phyloP scores from a whole-genome alignment of 2,797 vertebrate genomes.

The Zalophus californianus region DNA sequence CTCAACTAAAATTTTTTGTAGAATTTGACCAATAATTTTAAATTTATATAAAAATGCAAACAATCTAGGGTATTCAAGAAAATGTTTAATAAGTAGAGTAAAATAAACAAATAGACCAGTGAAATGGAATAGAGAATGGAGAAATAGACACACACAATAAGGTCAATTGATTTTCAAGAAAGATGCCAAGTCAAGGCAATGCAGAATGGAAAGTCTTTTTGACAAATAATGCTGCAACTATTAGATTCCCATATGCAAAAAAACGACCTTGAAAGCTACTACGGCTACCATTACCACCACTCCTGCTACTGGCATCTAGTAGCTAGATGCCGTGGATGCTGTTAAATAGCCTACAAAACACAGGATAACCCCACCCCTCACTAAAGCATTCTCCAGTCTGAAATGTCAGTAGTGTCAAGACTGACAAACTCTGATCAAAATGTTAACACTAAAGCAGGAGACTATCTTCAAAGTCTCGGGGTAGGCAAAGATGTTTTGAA shows the following conservation, averaged over 20 bases:
- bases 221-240: background rate
- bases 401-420: background rate
- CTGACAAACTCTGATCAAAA: background rate
- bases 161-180: background rate
- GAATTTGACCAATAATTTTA: background rate
- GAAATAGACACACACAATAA: background rate
- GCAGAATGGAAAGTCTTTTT: background rate
- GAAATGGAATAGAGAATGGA: background rate
- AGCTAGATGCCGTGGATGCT: background rate
- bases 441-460: background rate
- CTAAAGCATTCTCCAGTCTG: background rate
- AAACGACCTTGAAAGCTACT: background rate
- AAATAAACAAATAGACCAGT: background rate
- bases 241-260: background rate
- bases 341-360: background rate
- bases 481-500: background rate
- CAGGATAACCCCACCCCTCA: background rate
- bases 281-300: background rate
- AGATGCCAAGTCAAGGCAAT: background rate
- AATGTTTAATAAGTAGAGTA: background rate
- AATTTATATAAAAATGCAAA: background rate
- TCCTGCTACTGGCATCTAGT: background rate
- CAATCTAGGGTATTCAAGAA: background rate
- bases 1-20: background rate
- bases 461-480: background rate